phyloP scores from a whole-genome alignment of 2,113 vertebrate species.

The Scophthalmus maximus region DNA sequence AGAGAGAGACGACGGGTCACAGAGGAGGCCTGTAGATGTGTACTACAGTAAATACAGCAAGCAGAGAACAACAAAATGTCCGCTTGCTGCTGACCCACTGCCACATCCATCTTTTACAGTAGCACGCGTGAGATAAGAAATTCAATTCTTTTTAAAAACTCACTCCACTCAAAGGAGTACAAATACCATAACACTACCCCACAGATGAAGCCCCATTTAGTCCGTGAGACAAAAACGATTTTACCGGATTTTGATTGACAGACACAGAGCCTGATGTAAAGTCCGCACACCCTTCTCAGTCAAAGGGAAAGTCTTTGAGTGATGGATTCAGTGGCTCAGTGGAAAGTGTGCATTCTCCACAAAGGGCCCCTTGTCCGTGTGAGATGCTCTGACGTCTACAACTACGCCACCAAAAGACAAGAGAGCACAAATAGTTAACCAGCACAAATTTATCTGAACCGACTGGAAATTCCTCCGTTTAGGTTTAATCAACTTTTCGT shows the following conservation, averaged over 20 bases:
- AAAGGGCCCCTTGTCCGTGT: not conserved
- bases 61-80: too few species aligned
- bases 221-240: not conserved
- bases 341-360: not conserved
- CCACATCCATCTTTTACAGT: too few species aligned
- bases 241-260: not conserved
- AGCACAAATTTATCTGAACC: not conserved
- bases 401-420: not conserved
- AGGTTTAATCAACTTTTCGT: not conserved
- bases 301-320: not conserved
- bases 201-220: not conserved
- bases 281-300: not conserved
- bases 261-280: not conserved
- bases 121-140: too few species aligned
- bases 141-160: too few species aligned
- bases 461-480: not conserved
- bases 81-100: not conserved
- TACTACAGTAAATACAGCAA: slow-evolving; percentile 1
- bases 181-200: too few species aligned
- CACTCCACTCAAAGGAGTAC: too few species aligned
- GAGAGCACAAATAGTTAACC: too few species aligned
- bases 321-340: not conserved
- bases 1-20: too few species aligned
- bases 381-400: too few species aligned
- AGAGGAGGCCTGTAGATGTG: slow-evolving; percentile 30